Base-by-base conservation (phyloP, 2,888 invertebrate species). In the Tinea semifulvella region DNA sequence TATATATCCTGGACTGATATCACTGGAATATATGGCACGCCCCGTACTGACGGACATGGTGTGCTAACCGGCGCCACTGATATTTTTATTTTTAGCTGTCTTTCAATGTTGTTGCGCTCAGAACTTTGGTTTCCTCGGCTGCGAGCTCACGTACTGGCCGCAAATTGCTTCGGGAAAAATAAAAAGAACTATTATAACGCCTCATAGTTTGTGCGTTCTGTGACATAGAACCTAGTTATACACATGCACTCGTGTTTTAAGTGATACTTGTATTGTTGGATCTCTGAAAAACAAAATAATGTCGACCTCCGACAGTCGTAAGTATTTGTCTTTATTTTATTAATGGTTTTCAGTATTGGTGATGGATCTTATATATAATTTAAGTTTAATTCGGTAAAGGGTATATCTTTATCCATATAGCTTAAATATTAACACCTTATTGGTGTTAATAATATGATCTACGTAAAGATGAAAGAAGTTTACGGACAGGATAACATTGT, bases 61-160 rank as follows among this genome's bases (percentile, higher is more conserved):
- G 22, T 40, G 40, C 10, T 40, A 40, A 40, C 35, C 43, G 36
- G 42, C 58, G 59, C 61, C 61, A 62, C 58, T 53, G 65, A 10
- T 38, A 38, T 68, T n/a, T 64, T 31, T 31, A 31, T 68, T 65
- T 71, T 64, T 73, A 73, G 70, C 63, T 52, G 51, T 55, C 56
- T 62, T 57, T 52, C 53, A 56, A 58, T 60, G 55, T 56, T 56
- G 53, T 47, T 22, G 7, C 52, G 54, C 59, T 60, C 65, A 67
- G 52, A 61, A 63, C 58, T 60, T 53, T 54, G 54, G 53, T 53
- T 54, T 55, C 56, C 56, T 53, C 60, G 52, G 63, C 49, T 57
- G 56, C 57, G 70, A 57, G 63, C 60, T 70, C 67, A 72, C 71
- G 71, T 66, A 56, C 17, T 40, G 22, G n/a, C 22, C 20, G 36